Evolutionary conservation across 1,140 invertebrate genomes (phyloP), one percentile per base, ranked within the genome.

Genomic region (Brachionus angularis): DNA sequence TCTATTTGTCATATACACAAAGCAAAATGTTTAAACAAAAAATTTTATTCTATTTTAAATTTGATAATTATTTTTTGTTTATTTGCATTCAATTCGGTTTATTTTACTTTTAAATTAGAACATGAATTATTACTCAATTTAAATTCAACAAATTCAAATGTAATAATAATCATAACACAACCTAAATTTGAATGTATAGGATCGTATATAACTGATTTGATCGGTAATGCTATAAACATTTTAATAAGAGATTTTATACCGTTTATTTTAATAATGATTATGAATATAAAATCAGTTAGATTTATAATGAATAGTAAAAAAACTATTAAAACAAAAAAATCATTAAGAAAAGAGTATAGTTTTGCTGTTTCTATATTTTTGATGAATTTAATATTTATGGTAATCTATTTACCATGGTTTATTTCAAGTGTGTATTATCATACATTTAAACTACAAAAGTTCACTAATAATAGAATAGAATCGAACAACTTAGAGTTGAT

Each of bases 41-140:
- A 55, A 33, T 16, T 16, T 34, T 55, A 55, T 16, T 55, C 31
- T 55, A 33, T 34, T 7, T 10, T 34, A 7, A 55, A 33, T 7
- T 4, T 34, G 21, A 55, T 58, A 2, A 34, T 7, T 55, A 16
- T 55, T 3, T 7, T 55, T 16, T 12, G 8, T 31, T 18, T 55
- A 33, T 55, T 55, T 33, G 52, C 52, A 16, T 58, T 18, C 1
- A 55, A 55, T 55, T 55, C 27, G 10, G 21, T 55, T 55, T 55
- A 55, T 34, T 55, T 55, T 36, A 55, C 52, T 2, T 55, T 55
- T 34, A 16, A 16, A 10, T 33, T 55, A 21, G 52, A 33, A 8
- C n/a, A n/a, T n/a, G n/a, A n/a, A n/a, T n/a, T n/a, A n/a, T n/a
- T n/a, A n/a, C n/a, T n/a, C n/a, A 0, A 7, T 5, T 16, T 21